Evolutionary conservation across 2,888 invertebrate species (phyloP).

Genomic region (Hydroisotoma schaefferi): DNA sequence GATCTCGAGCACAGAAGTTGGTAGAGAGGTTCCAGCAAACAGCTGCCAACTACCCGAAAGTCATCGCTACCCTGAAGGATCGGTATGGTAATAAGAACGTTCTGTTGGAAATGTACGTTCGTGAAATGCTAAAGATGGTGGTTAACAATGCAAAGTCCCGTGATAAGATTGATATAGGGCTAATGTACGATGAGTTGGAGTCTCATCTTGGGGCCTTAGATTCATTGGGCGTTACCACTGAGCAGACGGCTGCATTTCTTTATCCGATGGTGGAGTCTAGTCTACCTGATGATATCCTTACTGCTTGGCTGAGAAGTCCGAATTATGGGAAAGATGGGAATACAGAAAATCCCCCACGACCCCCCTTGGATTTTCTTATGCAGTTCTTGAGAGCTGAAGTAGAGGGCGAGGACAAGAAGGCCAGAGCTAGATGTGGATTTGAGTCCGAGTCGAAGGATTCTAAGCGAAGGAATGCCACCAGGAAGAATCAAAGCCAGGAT

Average conservation of each 20-base stretch:
- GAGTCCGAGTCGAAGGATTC: not conserved
- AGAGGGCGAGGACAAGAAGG: constrained; percentile 1
- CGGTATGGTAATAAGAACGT: constrained; percentile 45
- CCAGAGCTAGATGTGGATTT: constrained; percentile 7
- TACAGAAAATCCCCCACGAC: constrained; percentile 2
- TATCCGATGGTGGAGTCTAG: constrained; percentile 49
- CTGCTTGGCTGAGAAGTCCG: constrained; percentile 45
- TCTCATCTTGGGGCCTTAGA: constrained; percentile 25
- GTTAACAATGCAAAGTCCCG: constrained; percentile 20
- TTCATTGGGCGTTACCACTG: constrained; percentile 19
- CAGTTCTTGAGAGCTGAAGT: constrained; percentile 14
- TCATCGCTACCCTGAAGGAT: constrained; percentile 26
- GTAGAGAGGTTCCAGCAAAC: constrained; percentile 37
- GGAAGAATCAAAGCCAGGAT: not conserved
- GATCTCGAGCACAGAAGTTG: constrained; percentile 42
- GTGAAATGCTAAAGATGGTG: constrained; percentile 49
- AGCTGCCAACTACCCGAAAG: constrained; percentile 48
- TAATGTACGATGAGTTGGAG: constrained; percentile 27
- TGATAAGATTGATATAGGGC: constrained; percentile 3
- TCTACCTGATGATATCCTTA: constrained; percentile 48
- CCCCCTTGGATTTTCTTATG: not conserved
- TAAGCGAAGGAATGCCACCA: not conserved
- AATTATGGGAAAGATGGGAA: constrained; percentile 3
- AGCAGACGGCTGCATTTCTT: constrained; percentile 20
- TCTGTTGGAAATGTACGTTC: constrained; percentile 47